Percentiles rank a stretch among this genome's conserved stretches.
These are phyloP conservation scores for Thalassoma bifasciatum DNA, from an alignment of 2,113 vertebrate species.

Conservation along the genomic window DNA sequence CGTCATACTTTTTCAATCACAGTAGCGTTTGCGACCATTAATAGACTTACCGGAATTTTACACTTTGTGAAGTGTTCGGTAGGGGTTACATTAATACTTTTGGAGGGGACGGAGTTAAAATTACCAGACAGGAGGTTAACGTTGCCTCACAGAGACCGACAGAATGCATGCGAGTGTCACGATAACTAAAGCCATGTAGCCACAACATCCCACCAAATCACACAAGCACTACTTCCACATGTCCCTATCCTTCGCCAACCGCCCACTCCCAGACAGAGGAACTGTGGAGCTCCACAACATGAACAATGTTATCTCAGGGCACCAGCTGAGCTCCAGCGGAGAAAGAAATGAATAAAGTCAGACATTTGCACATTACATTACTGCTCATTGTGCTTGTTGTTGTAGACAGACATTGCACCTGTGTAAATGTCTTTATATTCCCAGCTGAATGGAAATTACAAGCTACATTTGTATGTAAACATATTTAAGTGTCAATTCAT, in stretches of 20 bases:
- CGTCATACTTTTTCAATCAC: too few species aligned
- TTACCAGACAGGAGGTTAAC: too few species aligned
- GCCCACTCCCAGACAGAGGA: slow-evolving; percentile 33
- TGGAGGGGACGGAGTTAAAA: too few species aligned
- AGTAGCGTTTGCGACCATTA: too few species aligned
- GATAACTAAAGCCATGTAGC: slow-evolving; percentile 26
- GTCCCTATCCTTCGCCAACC: slow-evolving; percentile 30
- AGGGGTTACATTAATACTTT: too few species aligned
- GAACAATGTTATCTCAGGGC: slow-evolving; percentile 67
- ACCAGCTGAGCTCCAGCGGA: slow-evolving; percentile 64
- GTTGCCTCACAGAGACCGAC: too few species aligned
- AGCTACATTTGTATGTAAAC: not conserved
- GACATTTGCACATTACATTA: slow-evolving; percentile 39
- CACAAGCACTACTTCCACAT: slow-evolving; percentile 9
- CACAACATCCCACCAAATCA: slow-evolving; percentile 6
- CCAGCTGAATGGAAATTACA: slow-evolving; percentile 10
- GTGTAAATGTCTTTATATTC: slow-evolving; percentile 28
- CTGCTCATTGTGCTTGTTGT: slow-evolving; percentile 26
- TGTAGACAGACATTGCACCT: slow-evolving; percentile 13
- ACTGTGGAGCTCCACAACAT: slow-evolving; percentile 41
- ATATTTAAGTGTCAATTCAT: not conserved
- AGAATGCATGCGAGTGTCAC: slow-evolving; percentile 17
- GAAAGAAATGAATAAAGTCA: slow-evolving; percentile 53
- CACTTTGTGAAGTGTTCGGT: too few species aligned
- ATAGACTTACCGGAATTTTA: too few species aligned